These are phyloP conservation scores for Trichogramma evanescens DNA, from an alignment of 2,888 invertebrate genomes.

Conservation along the genomic window DNA sequence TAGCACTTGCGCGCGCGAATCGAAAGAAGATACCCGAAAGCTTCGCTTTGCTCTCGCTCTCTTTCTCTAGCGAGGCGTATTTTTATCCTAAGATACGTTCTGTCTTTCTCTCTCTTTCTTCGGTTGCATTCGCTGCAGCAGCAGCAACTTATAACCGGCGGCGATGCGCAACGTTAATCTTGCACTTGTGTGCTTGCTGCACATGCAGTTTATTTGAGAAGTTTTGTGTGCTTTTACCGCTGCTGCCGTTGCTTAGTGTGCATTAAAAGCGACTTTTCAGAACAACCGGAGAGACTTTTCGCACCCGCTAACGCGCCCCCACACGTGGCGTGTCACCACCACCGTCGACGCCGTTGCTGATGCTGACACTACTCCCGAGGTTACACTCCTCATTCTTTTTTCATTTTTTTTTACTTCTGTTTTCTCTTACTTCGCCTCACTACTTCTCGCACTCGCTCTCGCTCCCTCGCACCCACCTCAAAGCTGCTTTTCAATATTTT, in stretches of 20 bases:
- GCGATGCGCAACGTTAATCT: slow-evolving; percentile 28
- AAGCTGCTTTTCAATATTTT: too few relatives aligned
- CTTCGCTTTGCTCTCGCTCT: too few relatives aligned
- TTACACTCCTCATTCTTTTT: too few relatives aligned
- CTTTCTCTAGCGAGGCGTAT: too few relatives aligned
- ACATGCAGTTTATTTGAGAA: not conserved
- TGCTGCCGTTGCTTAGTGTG: too few relatives aligned
- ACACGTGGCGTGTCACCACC: too few relatives aligned
- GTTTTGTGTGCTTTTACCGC: not conserved
- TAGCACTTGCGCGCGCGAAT: too few relatives aligned
- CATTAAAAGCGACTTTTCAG: not conserved
- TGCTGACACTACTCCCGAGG: too few relatives aligned
- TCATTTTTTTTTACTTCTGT: not conserved
- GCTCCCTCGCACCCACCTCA: too few relatives aligned
- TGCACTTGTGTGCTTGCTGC: not conserved
- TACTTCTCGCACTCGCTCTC: not conserved
- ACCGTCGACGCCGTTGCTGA: too few relatives aligned
- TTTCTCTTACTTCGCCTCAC: not conserved
- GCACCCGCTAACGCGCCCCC: too few relatives aligned
- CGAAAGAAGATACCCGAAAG: too few relatives aligned
- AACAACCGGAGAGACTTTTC: not conserved
- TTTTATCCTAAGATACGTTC: not conserved
- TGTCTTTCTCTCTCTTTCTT: not conserved
- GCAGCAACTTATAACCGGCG: not conserved
- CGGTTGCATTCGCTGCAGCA: not conserved